Conservation (phyloP, 2,888 invertebrate genomes). For the Troglohyphantes excavatus region DNA sequence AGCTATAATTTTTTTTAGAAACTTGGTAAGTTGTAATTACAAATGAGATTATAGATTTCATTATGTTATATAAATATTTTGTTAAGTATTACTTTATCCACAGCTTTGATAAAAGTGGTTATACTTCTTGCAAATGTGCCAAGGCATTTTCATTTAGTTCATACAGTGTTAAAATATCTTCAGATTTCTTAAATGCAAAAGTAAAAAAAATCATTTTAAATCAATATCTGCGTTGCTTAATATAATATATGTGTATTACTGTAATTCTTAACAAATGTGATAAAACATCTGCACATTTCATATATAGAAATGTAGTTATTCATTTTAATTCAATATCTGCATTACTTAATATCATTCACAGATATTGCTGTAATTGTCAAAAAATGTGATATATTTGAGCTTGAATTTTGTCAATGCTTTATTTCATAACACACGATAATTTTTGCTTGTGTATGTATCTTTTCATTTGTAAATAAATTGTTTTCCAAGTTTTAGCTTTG, state of each 20-base stretch:
- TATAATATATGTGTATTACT: too few relatives aligned
- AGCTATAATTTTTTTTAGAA: too few relatives aligned
- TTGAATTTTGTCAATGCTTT: neutral
- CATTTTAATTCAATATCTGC: neutral
- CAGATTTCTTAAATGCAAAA: neutral
- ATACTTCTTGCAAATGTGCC: conserved; percentile 15
- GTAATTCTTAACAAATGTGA: too few relatives aligned
- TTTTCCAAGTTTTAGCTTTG: neutral
- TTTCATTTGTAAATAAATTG: conserved; percentile 4
- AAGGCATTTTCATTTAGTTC: neutral
- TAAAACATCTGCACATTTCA: too few relatives aligned
- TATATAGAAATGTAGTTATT: neutral
- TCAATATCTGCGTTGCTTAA: too few relatives aligned
- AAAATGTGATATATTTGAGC: conserved; percentile 42
- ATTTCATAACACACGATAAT: neutral
- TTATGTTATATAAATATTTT: too few relatives aligned
- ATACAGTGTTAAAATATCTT: neutral
- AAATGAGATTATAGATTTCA: too few relatives aligned
- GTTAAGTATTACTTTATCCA: too few relatives aligned
- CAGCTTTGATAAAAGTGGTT: neutral
- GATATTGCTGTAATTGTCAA: neutral
- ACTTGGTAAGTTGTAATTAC: too few relatives aligned
- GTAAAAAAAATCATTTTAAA: too few relatives aligned
- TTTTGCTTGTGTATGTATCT: neutral
- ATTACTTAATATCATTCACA: neutral